These are phyloP conservation scores for Netelia melanura DNA, from an alignment of 2,888 invertebrate species.

Conservation along the genomic window DNA sequence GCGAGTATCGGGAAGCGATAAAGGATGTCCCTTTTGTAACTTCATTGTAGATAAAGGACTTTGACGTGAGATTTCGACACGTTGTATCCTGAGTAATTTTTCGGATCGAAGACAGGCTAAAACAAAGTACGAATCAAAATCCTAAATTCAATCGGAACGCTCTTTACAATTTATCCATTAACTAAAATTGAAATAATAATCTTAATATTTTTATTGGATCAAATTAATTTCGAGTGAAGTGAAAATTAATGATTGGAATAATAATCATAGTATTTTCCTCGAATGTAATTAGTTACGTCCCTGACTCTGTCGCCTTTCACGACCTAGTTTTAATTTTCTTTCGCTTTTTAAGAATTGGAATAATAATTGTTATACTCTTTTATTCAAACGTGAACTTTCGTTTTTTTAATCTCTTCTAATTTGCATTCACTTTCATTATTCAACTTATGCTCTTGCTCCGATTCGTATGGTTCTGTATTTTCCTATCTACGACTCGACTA, in stretches of 20 bases:
- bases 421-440: neutral
- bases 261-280: too few species aligned
- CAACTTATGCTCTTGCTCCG: neutral
- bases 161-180: neutral
- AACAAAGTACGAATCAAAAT: neutral
- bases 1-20: constrained; percentile 35
- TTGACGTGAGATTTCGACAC: neutral
- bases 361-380: neutral
- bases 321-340: neutral
- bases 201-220: too few species aligned
- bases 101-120: neutral
- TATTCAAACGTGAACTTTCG: neutral
- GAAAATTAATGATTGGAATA: too few species aligned
- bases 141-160: neutral
- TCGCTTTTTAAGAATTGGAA: neutral
- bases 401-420: neutral
- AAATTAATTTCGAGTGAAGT: too few species aligned
- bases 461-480: neutral
- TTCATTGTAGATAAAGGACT: neutral
- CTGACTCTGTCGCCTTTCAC: too few species aligned
- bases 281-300: too few species aligned
- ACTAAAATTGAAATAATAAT: neutral
- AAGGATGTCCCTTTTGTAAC: neutral
- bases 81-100: neutral
- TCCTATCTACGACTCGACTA: neutral